Base-by-base conservation (phyloP, 2,888 invertebrate species). In the Cryptophagus acutangulus region DNA sequence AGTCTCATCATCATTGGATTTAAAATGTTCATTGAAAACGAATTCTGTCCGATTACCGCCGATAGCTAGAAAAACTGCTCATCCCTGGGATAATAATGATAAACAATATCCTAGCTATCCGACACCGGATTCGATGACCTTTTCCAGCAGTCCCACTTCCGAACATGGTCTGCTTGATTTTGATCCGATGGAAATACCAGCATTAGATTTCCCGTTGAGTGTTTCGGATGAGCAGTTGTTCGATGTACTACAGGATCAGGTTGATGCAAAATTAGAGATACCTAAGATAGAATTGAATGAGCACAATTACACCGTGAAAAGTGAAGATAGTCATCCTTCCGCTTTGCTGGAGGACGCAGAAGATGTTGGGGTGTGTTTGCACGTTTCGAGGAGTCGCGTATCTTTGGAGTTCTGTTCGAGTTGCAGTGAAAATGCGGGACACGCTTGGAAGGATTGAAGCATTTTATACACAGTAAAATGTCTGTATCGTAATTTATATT, bases 361-460 rank as follows among this genome's bases (percentile, higher is more conserved):
- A 9, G 68, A 71, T 51, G 67, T 70, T 34, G 78, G 77, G 10
- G 70, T 79, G 12, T 79, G 78, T 55, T 62, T 79, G 9, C 78
- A 79, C 53, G 71, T 77, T 10, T 73, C 75, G 42, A 72, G 73
- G 26, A 72, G 73, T 33, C 71, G 69, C 56, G 70, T 78, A 20
- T 78, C 78, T 0, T 57, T 78, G 43, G 77, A 78, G 55, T 77
- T 74, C 55, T 80, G 79, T 57, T 64, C 74, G 1, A 65, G 63
- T 17, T 80, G 78, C 51, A 74, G 74, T 54, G 70, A 71, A 40
- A 76, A 72, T 46, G 68, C 73, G n/a, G 36, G 41, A 12, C 30
- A 55, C 14, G 48, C 55, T 9, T 65, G 65, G 65, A 54, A 47
- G 26, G 39, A 53, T 26, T 54, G 41, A 54, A 20, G n/a, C n/a